Evolutionary conservation across 2,797 vertebrate genomes (phyloP).

Genomic region (Acanthurus leucopareius): DNA sequence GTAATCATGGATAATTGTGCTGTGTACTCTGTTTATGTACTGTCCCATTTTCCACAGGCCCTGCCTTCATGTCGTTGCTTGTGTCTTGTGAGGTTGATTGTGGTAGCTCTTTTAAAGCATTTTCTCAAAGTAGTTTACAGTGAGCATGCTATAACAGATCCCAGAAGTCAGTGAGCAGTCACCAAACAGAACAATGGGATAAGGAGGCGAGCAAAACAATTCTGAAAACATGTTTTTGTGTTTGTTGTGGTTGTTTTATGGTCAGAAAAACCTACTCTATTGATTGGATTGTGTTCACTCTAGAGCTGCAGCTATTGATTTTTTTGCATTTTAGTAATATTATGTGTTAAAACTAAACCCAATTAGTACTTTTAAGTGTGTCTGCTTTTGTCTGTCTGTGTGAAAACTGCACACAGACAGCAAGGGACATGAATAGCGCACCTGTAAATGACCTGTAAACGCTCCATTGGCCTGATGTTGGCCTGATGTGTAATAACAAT

Average conservation of each 20-base stretch:
- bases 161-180: constrained; percentile 5
- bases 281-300: neutral
- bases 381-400: too few species aligned
- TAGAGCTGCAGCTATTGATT: too few species aligned
- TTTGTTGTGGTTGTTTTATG: neutral
- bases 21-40: neutral
- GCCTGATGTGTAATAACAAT: too few species aligned
- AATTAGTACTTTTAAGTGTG: too few species aligned
- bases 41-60: neutral
- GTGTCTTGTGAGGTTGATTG: constrained; percentile 10
- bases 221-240: neutral
- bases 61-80: too few species aligned
- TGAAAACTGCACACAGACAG: too few species aligned
- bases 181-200: constrained; percentile 1
- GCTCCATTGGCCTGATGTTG: too few species aligned
- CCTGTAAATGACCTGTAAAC: too few species aligned
- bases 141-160: neutral
- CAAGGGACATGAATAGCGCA: too few species aligned
- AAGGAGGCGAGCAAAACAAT: neutral
- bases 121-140: neutral
- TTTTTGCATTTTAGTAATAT: too few species aligned
- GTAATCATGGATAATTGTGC: constrained; percentile 7
- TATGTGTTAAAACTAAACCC: too few species aligned
- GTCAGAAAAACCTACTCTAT: neutral
- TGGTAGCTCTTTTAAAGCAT: constrained; percentile 8